A percentile compares a stretch with the other conserved stretches of the same genome.
Evolutionary conservation across 2,113 vertebrate genomes (phyloP).

Genomic region (Origma solitaria): DNA sequence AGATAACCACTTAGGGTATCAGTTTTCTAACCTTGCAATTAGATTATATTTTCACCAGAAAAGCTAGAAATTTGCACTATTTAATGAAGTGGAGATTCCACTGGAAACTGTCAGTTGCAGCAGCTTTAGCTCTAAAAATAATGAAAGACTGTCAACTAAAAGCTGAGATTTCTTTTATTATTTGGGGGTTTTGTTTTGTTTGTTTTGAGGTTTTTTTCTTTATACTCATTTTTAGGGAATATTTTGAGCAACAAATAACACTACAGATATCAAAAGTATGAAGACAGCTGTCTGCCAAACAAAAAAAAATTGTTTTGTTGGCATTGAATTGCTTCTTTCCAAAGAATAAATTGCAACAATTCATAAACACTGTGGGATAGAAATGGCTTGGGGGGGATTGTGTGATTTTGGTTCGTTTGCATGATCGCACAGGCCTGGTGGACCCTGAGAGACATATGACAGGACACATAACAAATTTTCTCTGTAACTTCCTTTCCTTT

Average conservation of each 20-base stretch:
- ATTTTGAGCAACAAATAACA: neutral
- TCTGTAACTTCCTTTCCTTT: neutral
- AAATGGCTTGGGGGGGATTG: fast-evolving
- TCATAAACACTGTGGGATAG: neutral
- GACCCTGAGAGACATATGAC: neutral
- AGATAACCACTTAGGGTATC: neutral
- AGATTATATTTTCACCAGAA: neutral
- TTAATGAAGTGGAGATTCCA: neutral
- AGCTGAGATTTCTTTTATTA: neutral
- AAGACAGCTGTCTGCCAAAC: neutral
- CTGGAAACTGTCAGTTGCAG: neutral
- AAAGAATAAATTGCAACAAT: neutral
- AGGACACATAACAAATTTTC: neutral
- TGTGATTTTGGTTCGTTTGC: neutral
- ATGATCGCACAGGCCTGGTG: neutral
- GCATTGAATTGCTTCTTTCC: neutral
- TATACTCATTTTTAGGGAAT: neutral
- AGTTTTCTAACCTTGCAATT: neutral
- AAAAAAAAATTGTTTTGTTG: neutral
- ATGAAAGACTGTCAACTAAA: neutral
- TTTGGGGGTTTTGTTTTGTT: too few species aligned
- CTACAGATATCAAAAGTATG: neutral
- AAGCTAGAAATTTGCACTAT: neutral
- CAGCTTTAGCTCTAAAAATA: neutral
- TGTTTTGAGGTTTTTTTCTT: neutral